Evolutionary conservation across 2,113 vertebrate species (phyloP).

Genomic region (Tyrannus savana): DNA sequence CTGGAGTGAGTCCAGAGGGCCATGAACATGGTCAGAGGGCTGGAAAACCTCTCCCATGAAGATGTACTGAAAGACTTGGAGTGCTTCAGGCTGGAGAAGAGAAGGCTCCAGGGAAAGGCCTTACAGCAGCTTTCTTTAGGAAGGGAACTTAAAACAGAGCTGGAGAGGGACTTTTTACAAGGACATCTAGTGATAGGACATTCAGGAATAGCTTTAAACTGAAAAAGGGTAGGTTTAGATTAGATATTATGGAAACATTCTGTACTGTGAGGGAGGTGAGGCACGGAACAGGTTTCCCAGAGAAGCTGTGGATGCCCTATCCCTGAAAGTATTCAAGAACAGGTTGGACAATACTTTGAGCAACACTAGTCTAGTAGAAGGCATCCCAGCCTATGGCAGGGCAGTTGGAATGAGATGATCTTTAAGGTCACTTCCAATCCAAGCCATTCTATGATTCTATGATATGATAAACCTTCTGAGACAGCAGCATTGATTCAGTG

Average conservation of each 20-base stretch:
- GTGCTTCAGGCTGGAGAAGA: background rate
- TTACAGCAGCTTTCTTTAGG: background rate
- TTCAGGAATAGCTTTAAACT: background rate
- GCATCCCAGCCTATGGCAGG: background rate
- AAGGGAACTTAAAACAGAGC: background rate
- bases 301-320: background rate
- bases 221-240: background rate
- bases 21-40: background rate
- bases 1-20: background rate
- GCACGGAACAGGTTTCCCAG: background rate
- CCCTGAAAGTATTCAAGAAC: background rate
- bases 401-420: background rate
- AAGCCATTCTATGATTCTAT: background rate
- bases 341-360: background rate
- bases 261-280: background rate
- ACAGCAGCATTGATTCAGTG: rapidly evolving
- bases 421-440: background rate
- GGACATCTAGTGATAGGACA: background rate
- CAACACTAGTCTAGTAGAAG: background rate
- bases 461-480: background rate
- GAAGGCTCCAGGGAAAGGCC: background rate
- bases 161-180: background rate
- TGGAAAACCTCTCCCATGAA: background rate
- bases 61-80: background rate
- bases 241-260: background rate